Evolutionary conservation across 2,888 invertebrate species (phyloP), one percentile per base, ranked within the genome.

Genomic region (Sympetrum striolatum): DNA sequence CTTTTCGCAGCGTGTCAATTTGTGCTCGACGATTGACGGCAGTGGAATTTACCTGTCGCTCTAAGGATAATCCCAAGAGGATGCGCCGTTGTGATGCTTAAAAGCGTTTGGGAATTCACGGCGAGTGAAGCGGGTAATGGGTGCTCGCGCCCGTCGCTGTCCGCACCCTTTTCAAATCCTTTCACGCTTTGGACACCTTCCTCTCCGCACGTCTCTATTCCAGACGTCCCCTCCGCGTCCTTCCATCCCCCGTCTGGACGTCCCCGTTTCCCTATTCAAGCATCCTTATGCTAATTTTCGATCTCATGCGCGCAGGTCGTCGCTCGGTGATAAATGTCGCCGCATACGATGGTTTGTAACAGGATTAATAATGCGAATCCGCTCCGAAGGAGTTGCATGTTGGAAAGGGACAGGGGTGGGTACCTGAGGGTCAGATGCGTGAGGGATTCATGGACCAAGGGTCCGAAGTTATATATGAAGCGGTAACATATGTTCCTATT

Each of bases 21-120:
- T 86, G 86, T 37, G 86, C 64, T 60, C 60, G 60, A n/a, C 15
- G 31, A 60, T 86, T 60, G 86, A 86, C 86, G 86, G 60, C 60
- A 64, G 12, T 60, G 86, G 86, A 60, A 86, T 86, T 86, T 86
- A 86, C 86, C 86, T 86, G 86, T 86, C 82, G 22, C 53, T 60
- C 86, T n/a, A 22, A 53, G 86, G 86, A 86, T 86, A 86, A 86
- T 86, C 86, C 53, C 86, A 35, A 1, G 31, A 73, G 31, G 73
- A 73, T 25, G 73, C 31, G 25, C 73, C 31, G 73, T 53, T 53
- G 73, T 73, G 73, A 86, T 64, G 60, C 64, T 39, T 64, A 37
- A 31, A 73, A 86, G 86, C 64, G n/a, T 86, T 86, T 60, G 35
- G 22, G 53, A 60, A 53, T 31, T 37, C 86, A 4, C 60, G 37